Conservation (phyloP, 2,888 invertebrate genomes). For the Lasioglossum malachurum region DNA sequence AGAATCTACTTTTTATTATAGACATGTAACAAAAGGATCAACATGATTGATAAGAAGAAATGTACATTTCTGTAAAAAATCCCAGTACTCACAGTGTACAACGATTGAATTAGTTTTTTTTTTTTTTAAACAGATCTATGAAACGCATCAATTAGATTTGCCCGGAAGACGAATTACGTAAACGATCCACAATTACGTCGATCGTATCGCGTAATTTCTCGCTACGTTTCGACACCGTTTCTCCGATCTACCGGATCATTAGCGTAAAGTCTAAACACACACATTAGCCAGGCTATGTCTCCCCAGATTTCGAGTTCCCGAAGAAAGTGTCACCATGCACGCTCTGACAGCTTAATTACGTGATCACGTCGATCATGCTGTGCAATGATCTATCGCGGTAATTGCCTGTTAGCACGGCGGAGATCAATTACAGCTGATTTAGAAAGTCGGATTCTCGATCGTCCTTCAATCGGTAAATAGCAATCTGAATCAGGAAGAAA, state of each 20-base stretch:
- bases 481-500: neutral
- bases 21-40: too few relatives aligned
- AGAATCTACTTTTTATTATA: too few relatives aligned
- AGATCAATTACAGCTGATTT: conserved; percentile 21
- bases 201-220: conserved; percentile 5
- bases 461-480: neutral
- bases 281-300: conserved; percentile 45
- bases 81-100: neutral
- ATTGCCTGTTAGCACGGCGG: conserved; percentile 29
- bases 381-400: conserved; percentile 58
- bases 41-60: neutral
- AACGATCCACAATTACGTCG: neutral
- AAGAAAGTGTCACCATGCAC: conserved; percentile 49
- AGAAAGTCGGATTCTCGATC: neutral
- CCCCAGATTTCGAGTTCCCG: conserved; percentile 33
- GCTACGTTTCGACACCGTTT: conserved; percentile 43
- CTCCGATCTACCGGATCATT: conserved; percentile 24
- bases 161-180: neutral
- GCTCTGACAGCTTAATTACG: conserved; percentile 66
- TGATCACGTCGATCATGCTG: conserved; percentile 40
- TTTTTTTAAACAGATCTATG: neutral
- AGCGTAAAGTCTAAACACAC: conserved; percentile 45
- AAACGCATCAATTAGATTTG: neutral
- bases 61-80: neutral
- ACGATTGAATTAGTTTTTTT: neutral